Base-by-base conservation (phyloP, 2,113 vertebrate genomes). In the Pseudonaja textilis region DNA sequence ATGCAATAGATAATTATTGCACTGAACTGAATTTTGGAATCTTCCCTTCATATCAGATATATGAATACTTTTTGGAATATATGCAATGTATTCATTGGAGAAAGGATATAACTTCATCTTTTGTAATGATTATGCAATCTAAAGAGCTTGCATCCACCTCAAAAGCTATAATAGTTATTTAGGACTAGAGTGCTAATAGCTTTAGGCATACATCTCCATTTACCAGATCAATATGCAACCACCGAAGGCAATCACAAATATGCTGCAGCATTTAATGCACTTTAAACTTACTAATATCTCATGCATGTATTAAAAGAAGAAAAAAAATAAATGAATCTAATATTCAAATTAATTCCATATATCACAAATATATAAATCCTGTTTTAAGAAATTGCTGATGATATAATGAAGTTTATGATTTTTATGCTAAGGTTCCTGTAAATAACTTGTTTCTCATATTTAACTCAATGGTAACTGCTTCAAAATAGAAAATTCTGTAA, bases 141-240 rank as follows among this genome's bases (percentile, higher is more conserved):
- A 50, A 85, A 92, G 0, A 22, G 92, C 91, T 23, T 2, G 94
- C 95, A 94, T 50, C 25, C 5, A 95, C 91, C 34, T 92, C 92
- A 85, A 95, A 96, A 96, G 93, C 92, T 95, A 95, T 90, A 93
- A 96, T 90, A 96, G 95, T 96, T 42, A 96, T 95, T 95, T 95
- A 95, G 92, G 89, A 94, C 91, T 95, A 95, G 92, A 54, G 56
- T 90, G 92, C 91, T 97, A 91, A 92, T 92, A 91, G 95, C 86
- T 96, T 93, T 90, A 93, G 85, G 56, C 94, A 95, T 93, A 95
- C 93, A 95, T 96, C 94, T 96, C 96, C 88, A 91, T 94, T 96
- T 96, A 96, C 95, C 95, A 96, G 93, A 86, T 96, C 95, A 96
- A 97, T 95, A 95, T 20, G n/a, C 93, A 88, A 93, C 93, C 91